A percentile compares a stretch with the other conserved stretches of the same genome.
phyloP scores from a whole-genome alignment of 2,797 vertebrate genomes.

The Aphelocoma californica region DNA sequence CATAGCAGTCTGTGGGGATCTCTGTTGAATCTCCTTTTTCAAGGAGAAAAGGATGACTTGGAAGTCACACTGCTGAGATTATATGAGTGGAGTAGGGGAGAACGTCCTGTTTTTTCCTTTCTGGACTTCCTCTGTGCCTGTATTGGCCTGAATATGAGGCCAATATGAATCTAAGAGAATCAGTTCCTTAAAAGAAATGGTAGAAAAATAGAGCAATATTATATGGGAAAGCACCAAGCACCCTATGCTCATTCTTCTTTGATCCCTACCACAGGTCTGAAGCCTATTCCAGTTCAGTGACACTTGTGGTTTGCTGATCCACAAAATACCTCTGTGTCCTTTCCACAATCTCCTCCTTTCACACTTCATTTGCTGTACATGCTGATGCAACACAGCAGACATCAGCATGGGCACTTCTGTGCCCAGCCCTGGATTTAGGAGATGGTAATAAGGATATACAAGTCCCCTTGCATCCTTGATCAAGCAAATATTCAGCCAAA shows the following conservation, averaged over 20 bases:
- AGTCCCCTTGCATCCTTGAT: neutral
- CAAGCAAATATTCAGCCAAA: neutral
- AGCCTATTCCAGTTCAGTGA: neutral
- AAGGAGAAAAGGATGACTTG: neutral
- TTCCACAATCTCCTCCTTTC: neutral
- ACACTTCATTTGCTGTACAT: neutral
- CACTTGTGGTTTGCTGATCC: neutral
- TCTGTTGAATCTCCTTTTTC: neutral
- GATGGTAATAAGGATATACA: neutral
- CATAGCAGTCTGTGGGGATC: neutral
- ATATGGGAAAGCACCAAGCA: neutral
- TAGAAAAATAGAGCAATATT: neutral
- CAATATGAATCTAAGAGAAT: neutral
- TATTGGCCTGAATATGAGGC: neutral
- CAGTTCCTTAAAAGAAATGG: neutral
- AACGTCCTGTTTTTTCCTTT: neutral
- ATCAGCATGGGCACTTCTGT: neutral
- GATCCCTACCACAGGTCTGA: neutral
- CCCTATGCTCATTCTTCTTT: neutral
- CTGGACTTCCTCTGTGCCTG: neutral
- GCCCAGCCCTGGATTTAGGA: neutral
- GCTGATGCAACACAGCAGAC: neutral
- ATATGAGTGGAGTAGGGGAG: neutral
- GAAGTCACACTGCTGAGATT: neutral
- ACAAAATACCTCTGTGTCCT: neutral